Evolutionary conservation across 2,797 vertebrate genomes (phyloP).

Genomic region (Rhinella marina): DNA sequence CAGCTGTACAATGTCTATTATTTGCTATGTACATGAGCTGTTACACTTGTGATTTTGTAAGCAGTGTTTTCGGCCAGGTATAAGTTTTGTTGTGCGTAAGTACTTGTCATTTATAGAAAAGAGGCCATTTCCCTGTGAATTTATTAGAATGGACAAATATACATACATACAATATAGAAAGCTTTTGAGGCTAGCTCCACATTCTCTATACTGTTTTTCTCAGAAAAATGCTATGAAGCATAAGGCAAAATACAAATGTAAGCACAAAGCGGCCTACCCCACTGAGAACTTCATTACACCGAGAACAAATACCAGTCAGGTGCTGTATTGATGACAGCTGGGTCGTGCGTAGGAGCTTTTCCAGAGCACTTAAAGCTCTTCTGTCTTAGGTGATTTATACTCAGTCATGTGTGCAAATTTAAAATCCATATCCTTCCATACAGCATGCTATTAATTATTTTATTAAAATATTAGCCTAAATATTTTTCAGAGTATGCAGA

Average conservation of each 20-base stretch:
- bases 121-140: neutral
- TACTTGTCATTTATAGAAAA: neutral
- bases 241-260: constrained; percentile 48
- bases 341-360: constrained; percentile 50
- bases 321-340: constrained; percentile 53
- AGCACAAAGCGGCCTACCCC: constrained; percentile 50
- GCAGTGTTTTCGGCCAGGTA: neutral
- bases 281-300: constrained; percentile 57
- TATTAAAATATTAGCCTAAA: constrained; percentile 29
- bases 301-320: constrained; percentile 58
- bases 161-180: too few relatives aligned
- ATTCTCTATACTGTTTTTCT: neutral
- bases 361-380: constrained; percentile 46
- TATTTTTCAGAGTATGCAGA: neutral
- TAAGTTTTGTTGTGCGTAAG: neutral
- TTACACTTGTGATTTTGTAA: neutral
- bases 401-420: constrained; percentile 39
- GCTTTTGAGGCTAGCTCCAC: neutral
- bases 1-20: too few relatives aligned
- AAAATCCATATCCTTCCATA: constrained; percentile 35
- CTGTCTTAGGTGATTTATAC: constrained; percentile 54
- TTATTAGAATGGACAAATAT: neutral
- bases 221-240: constrained; percentile 22
- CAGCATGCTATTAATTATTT: constrained; percentile 41
- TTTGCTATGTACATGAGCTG: neutral